Evolutionary conservation across 2,797 vertebrate species (phyloP), one percentile per base, ranked within the genome.

Genomic region (Danio aesculapii): DNA sequence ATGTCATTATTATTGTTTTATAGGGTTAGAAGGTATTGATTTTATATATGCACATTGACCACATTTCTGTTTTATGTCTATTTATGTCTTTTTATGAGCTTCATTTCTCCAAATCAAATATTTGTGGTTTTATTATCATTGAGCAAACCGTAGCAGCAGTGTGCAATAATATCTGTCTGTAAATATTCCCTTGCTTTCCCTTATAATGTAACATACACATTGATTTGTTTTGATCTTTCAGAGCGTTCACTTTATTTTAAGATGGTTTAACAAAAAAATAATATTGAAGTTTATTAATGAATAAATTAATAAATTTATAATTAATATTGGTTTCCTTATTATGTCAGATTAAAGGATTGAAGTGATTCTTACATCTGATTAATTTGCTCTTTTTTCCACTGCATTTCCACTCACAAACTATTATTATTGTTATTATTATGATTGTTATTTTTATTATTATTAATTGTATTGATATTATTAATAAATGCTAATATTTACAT

Each of bases 121-220:
- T 63, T 30, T 17, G 1, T 52, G 1, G 43, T 63, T 52, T 75
- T 63, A 16, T 41, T 76, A 52, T 50, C 6, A 13, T 53, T 64
- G 17, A 50, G 7, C 11, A 30, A 75, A 64, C 9, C 14, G 2
- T 41, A n/a, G 30, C 21, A 64, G 47, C 53, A 8, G 17, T 39
- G 52, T 77, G 64, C 49, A 76, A 43, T 58, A 77, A 43, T 58
- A 57, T 50, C 16, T 41, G 5, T 67, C 8, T 70, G 66, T 79
- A 62, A 62, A 70, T 70, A 41, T 44, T 62, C 43, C 64, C 58
- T 6, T 10, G 8, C 19, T 71, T 43, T 71, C 8, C 61, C 30
- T 61, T 11, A 17, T 52, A 41, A 49, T 78, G 55, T 69, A 52
- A 5, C 11, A 7, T 21, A 46, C n/a, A 6, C 6, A 2, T n/a